Base-by-base conservation (phyloP, 2,797 vertebrate genomes). In the Remorina albescens region DNA sequence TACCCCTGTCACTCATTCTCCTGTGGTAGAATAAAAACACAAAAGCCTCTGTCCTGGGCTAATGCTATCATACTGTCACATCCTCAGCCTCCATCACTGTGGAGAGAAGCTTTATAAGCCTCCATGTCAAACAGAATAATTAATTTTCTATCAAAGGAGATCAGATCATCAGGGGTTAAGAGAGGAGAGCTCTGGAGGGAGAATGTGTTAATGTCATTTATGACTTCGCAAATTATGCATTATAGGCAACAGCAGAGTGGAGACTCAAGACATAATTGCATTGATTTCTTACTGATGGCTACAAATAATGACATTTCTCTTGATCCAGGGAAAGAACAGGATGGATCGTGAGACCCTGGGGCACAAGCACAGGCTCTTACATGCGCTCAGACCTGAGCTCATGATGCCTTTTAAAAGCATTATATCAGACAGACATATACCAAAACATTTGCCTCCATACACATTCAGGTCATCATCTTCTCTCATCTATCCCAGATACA, bases 291-390 rank as follows among this genome's bases (percentile, higher is more conserved):
- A 90, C 91, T 91, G 92, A 95, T 88, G 87, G 90, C 92, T 92
- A 87, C 89, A 93, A 94, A 91, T 93, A 93, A 92, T 91, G 93
- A 94, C 92, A 88, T 91, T 93, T 94, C 90, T 90, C 93, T 95
- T 95, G 94, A 95, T 95, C 93, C 91, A 76, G 55, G 49, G 88
- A 90, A 90, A 84, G 85, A 85, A 69, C 63, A 36, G 76, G 83
- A 87, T 85, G 86, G 83, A 89, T 85, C 89, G 82, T 83, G 89
- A 92, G 92, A 91, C 91, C 76, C 81, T 82, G 80, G 87, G 86
- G 85, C 92, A 82, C 51, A 30, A 67, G 32, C 50, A 42, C 46
- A 44, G 58, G 63, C 78, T 84, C 80, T 80, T 71, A 62, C 64
- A 71, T 62, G 62, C 76, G 77, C 86, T 67, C 16, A 71, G 61